Evolutionary conservation across 2,113 vertebrate species (phyloP).

Genomic region (Phalacrocorax carbo): DNA sequence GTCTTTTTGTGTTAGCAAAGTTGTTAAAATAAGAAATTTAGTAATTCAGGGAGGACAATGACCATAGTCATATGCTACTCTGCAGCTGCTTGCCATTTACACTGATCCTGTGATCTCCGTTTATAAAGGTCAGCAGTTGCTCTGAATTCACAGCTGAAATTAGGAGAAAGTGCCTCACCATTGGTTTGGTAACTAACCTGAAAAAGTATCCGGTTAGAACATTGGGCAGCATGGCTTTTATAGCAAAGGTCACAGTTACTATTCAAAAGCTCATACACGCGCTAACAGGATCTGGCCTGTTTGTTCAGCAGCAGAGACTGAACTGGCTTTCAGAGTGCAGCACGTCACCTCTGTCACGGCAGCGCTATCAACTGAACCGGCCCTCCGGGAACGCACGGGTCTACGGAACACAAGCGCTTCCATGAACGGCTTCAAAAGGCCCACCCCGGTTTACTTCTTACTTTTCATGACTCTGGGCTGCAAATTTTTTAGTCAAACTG

Average conservation of each 20-base stretch:
- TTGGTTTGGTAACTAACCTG: background rate
- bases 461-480: background rate
- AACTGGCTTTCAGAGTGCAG: background rate
- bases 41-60: constrained; percentile 52
- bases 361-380: fast-evolving
- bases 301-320: background rate
- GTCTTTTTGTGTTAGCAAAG: background rate
- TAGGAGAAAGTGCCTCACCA: background rate
- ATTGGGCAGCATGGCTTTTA: background rate
- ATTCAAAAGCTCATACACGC: fast-evolving
- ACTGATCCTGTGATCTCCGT: constrained; percentile 37
- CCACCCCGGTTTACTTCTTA: background rate
- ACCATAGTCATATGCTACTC: constrained; percentile 37
- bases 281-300: background rate
- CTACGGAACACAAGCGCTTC: fast-evolving
- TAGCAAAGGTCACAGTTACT: background rate
- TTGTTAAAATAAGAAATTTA: constrained; percentile 46
- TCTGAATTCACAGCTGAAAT: constrained; percentile 18
- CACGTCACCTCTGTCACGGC: background rate
- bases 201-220: background rate
- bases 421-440: fast-evolving
- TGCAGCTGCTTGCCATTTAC: constrained; percentile 57
- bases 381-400: fast-evolving
- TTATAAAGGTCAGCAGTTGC: constrained; percentile 58
- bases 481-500: background rate